phyloP scores from a whole-genome alignment of 1,140 invertebrate species.

The Drosophila albomicans region DNA sequence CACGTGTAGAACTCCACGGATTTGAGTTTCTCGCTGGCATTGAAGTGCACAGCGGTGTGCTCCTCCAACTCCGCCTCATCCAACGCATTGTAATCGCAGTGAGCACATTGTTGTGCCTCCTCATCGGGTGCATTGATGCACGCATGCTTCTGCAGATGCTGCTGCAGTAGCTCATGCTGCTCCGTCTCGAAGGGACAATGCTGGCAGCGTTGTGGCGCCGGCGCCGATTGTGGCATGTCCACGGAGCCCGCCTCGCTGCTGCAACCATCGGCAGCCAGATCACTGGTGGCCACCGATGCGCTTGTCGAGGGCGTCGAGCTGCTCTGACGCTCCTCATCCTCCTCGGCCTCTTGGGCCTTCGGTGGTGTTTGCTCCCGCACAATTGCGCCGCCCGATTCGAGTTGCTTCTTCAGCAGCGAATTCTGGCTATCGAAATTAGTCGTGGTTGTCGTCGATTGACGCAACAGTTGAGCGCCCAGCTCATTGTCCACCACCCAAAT shows the following conservation, averaged over 20 bases:
- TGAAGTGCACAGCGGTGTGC: conserved; percentile 79
- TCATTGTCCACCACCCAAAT: conserved; percentile 85
- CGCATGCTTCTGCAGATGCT: conserved; percentile 88
- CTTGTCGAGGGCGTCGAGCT: conserved; percentile 70
- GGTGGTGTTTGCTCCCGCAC: conserved; percentile 27
- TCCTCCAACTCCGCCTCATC: conserved; percentile 66
- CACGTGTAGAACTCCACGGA: conserved; percentile 76
- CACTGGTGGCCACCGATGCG: conserved; percentile 75
- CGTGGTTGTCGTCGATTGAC: conserved; percentile 61
- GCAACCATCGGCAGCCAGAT: conserved; percentile 63
- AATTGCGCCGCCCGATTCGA: conserved; percentile 64
- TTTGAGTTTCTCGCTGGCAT: conserved; percentile 75
- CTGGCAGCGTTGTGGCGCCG: conserved; percentile 88
- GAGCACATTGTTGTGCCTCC: conserved; percentile 90
- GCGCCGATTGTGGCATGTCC: conserved; percentile 85
- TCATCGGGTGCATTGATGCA: conserved; percentile 88
- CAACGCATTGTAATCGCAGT: conserved; percentile 92
- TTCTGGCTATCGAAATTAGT: conserved; percentile 61
- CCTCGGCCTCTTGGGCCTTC: conserved; percentile 22
- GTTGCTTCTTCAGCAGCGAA: conserved; percentile 77
- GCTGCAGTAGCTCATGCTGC: conserved; percentile 56
- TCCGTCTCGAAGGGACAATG: conserved; percentile 85
- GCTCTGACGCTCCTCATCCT: conserved; percentile 60
- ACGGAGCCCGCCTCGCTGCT: conserved; percentile 70
- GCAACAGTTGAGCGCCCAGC: conserved; percentile 66